Evolutionary conservation across 1,140 invertebrate species (phyloP), one percentile per base, ranked within the genome.

Genomic region (Muscidifurax raptorellus): DNA sequence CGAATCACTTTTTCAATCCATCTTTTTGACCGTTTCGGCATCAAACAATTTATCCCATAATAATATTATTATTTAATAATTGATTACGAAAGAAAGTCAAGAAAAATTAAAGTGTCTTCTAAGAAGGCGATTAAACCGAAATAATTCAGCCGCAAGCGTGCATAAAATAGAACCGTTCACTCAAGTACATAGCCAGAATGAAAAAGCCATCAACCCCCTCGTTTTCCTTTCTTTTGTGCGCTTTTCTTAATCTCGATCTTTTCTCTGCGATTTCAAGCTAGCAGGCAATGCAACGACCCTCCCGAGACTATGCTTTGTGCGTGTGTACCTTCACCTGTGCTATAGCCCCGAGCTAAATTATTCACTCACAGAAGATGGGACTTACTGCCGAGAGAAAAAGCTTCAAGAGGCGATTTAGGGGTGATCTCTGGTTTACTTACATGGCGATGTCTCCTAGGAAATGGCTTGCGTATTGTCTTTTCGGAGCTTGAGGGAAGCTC

Each of bases 221-320:
- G 84, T 83, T 86, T 83, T 67, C 71, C 82, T 83, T 80, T 71
- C 76, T 86, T 74, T 80, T 71, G 25, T 72, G 15, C 22, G 5
- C 27, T 78, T 78, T 66, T 18, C 75, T 59, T 30, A 30, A 40
- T 22, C 36, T 28, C 18, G 44, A 52, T 28, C 52, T 52, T 78
- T 64, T 78, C 22, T 18, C 28, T 3, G 3, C 28, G 27, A 22
- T 78, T 59, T 32, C 18, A 9, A 22, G 28, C 52, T n/a, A 59
- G 52, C 52, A 18, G 18, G 52, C 52, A 59, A 59, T 59, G 18
- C 52, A 59, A n/a, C 52, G n/a, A 59, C 52, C 52, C 52, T 79
- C 77, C 32, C 18, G 52, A 36, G 52, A 79, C n/a, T 30, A 36
- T 9, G 28, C 59, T 79, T 30, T 79, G n/a, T 18, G 9, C 64